Evolutionary conservation across 2,888 invertebrate genomes (phyloP).

Genomic region (Vandiemenella viatica): DNA sequence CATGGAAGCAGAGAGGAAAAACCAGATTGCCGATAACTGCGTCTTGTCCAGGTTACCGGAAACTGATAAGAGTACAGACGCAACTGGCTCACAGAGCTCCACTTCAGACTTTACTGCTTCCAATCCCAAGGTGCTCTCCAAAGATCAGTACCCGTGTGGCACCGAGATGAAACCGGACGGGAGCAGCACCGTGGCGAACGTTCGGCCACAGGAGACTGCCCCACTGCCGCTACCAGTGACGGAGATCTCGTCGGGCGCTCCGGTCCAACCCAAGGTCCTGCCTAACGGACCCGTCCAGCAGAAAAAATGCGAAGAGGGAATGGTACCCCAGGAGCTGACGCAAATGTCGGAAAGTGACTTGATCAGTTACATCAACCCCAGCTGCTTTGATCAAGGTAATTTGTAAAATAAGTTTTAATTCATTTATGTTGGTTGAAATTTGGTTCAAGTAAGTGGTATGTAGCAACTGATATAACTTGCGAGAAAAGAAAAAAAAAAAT

Average conservation of each 20-base stretch:
- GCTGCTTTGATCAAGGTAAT: slow-evolving; percentile 57
- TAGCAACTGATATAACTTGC: too few species aligned
- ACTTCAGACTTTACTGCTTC: too few species aligned
- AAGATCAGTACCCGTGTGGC: slow-evolving; percentile 22
- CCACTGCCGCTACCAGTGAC: slow-evolving; percentile 25
- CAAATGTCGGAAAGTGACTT: slow-evolving; percentile 79
- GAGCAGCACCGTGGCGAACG: neutral
- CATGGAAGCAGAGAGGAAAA: too few species aligned
- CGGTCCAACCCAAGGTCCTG: neutral
- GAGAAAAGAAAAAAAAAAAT: too few species aligned
- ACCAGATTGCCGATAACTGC: too few species aligned
- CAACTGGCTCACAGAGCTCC: too few species aligned
- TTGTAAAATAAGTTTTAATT: too few species aligned
- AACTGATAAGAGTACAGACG: too few species aligned
- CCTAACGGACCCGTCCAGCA: slow-evolving; percentile 18
- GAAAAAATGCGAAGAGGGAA: slow-evolving; percentile 33
- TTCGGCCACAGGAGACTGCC: slow-evolving; percentile 18
- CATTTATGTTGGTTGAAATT: too few species aligned
- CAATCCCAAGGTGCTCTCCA: too few species aligned
- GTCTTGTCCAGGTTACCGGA: too few species aligned
- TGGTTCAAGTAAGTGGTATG: too few species aligned
- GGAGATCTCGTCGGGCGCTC: slow-evolving; percentile 22
- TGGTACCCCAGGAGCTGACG: slow-evolving; percentile 57
- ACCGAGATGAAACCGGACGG: neutral
- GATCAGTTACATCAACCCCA: slow-evolving; percentile 76